These are phyloP conservation scores for Mycalesis mineus DNA, from an alignment of 2,888 invertebrate species.

Conservation along the genomic window DNA sequence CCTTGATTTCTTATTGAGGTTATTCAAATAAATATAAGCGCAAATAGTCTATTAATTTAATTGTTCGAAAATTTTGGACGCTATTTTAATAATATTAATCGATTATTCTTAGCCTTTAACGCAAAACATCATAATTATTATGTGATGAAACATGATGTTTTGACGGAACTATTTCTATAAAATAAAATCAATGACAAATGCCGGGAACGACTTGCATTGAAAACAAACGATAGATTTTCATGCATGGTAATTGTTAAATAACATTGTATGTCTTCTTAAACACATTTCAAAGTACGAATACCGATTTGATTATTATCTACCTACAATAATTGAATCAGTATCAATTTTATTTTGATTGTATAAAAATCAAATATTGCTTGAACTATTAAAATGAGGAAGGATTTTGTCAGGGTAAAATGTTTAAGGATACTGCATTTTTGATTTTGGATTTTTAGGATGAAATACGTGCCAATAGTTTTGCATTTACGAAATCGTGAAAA, in stretches of 20 bases:
- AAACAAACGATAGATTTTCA: background rate
- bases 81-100: background rate
- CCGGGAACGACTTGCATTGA: background rate
- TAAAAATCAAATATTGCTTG: too few relatives aligned
- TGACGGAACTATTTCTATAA: too few relatives aligned
- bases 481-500: too few relatives aligned
- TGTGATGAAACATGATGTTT: too few relatives aligned
- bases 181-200: background rate
- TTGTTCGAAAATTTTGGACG: background rate
- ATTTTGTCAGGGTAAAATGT: constrained; percentile 3
- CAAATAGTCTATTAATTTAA: background rate
- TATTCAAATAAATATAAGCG: constrained; percentile 14
- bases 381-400: too few relatives aligned
- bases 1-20: constrained; percentile 7
- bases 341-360: too few relatives aligned
- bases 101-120: background rate
- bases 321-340: background rate
- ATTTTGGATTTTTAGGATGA: background rate
- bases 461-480: background rate
- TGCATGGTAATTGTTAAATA: too few relatives aligned
- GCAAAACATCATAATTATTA: background rate
- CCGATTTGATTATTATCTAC: background rate
- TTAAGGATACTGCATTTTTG: background rate
- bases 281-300: background rate
- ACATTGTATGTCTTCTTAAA: too few relatives aligned